phyloP scores from a whole-genome alignment of 92 coral and sea anemone genomes.

The Siderastrea siderea region DNA sequence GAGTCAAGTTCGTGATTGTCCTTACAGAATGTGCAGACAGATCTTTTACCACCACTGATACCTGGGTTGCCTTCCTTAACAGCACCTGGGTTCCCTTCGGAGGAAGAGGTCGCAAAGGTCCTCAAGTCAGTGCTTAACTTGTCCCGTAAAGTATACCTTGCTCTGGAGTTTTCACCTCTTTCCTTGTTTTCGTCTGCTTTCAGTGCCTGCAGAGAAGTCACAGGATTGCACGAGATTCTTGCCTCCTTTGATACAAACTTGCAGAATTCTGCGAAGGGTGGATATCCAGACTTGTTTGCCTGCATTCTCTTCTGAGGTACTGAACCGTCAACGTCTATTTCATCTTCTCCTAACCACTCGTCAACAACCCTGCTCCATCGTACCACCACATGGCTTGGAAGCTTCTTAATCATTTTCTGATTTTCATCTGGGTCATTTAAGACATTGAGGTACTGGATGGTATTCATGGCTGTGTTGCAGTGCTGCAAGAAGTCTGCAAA shows the following conservation, averaged over 20 bases:
- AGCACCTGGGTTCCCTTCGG: neutral
- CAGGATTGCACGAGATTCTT: too few species aligned
- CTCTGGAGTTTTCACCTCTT: neutral
- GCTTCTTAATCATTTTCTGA: slow-evolving; percentile 62
- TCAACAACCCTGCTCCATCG: slow-evolving; percentile 51
- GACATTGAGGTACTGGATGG: slow-evolving; percentile 40
- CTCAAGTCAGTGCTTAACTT: too few species aligned
- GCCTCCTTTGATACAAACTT: too few species aligned
- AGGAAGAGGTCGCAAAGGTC: slow-evolving; percentile 3
- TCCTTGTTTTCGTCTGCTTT: slow-evolving; percentile 5
- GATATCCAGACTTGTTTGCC: too few species aligned
- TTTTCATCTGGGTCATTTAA: slow-evolving; percentile 69
- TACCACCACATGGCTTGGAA: slow-evolving; percentile 33
- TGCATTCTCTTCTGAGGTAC: neutral
- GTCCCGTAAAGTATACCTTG: neutral
- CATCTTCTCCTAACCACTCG: slow-evolving; percentile 30
- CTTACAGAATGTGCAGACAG: neutral
- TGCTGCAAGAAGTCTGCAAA: slow-evolving; percentile 66
- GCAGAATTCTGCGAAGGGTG: too few species aligned
- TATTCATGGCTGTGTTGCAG: slow-evolving; percentile 49
- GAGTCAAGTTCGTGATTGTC: too few species aligned
- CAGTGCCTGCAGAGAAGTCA: too few species aligned
- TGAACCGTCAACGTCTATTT: neutral
- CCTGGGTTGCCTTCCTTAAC: neutral
- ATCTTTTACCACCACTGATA: neutral